Evolutionary conservation across 2,888 invertebrate species (phyloP).

Genomic region (Volucella inflata): DNA sequence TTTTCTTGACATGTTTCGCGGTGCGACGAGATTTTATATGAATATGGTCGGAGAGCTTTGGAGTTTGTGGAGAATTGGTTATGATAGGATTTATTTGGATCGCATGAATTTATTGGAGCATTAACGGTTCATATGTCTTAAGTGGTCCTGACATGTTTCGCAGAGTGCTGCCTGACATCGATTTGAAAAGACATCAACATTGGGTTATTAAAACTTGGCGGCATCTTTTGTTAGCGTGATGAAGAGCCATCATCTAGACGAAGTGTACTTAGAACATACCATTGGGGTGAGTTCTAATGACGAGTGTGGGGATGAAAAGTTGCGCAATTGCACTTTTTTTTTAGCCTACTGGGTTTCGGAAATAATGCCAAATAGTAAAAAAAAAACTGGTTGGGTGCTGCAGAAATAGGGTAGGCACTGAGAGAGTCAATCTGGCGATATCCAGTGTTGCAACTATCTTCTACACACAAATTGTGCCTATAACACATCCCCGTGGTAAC

Average conservation of each 20-base stretch:
- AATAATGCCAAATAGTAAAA: too few species aligned
- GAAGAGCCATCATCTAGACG: slow-evolving; percentile 8
- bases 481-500: too few species aligned
- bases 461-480: too few species aligned
- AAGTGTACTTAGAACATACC: background rate
- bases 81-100: slow-evolving; percentile 72
- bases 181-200: slow-evolving; percentile 45
- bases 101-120: slow-evolving; percentile 68
- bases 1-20: slow-evolving; percentile 45
- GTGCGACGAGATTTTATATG: background rate
- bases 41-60: slow-evolving; percentile 27
- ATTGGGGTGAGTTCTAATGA: too few species aligned
- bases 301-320: too few species aligned
- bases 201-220: slow-evolving; percentile 46
- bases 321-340: too few species aligned
- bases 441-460: too few species aligned
- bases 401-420: too few species aligned
- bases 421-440: too few species aligned
- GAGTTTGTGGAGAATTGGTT: slow-evolving; percentile 54
- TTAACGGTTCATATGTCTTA: slow-evolving; percentile 67
- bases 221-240: slow-evolving; percentile 26
- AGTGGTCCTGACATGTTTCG: slow-evolving; percentile 66
- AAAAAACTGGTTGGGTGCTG: too few species aligned
- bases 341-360: too few species aligned
- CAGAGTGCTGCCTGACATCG: slow-evolving; percentile 61